These are phyloP conservation scores for Galaxea fascicularis DNA, from an alignment of 92 coral and sea anemone species.

Conservation along the genomic window DNA sequence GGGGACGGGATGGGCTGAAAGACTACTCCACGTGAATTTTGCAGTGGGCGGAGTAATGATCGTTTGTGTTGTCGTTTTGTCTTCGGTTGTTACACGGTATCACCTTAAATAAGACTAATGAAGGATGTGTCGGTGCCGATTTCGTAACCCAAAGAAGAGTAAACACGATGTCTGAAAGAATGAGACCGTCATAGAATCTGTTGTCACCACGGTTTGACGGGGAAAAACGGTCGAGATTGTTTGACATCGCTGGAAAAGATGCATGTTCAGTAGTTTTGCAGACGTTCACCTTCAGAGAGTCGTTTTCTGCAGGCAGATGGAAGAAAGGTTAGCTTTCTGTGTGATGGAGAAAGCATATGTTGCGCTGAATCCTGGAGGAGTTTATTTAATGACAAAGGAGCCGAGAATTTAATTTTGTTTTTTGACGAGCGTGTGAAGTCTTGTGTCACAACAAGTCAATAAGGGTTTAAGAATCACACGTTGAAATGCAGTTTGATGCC, in stretches of 20 bases:
- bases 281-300: no score
- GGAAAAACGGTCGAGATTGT: no score
- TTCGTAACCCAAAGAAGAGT: conserved; percentile 9
- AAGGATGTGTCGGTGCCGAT: not conserved
- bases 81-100: not conserved
- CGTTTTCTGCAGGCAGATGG: not conserved
- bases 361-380: conserved; percentile 4
- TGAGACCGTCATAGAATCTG: not conserved
- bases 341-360: conserved; percentile 18
- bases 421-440: not conserved
- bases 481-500: conserved; percentile 8
- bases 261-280: not conserved
- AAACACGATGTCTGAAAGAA: not conserved
- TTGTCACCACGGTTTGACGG: not conserved
- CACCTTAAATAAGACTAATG: not conserved
- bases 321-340: not conserved
- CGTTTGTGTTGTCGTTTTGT: not conserved
- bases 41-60: no score
- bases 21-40: no score
- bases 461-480: not conserved
- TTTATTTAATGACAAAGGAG: conserved; percentile 17
- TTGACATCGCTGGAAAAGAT: conserved; percentile 16
- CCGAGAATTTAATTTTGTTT: not conserved
- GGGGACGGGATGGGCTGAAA: no score
- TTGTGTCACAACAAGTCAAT: not conserved